Conservation (phyloP, 2,797 vertebrate species). For the Heterohyrax brucei region DNA sequence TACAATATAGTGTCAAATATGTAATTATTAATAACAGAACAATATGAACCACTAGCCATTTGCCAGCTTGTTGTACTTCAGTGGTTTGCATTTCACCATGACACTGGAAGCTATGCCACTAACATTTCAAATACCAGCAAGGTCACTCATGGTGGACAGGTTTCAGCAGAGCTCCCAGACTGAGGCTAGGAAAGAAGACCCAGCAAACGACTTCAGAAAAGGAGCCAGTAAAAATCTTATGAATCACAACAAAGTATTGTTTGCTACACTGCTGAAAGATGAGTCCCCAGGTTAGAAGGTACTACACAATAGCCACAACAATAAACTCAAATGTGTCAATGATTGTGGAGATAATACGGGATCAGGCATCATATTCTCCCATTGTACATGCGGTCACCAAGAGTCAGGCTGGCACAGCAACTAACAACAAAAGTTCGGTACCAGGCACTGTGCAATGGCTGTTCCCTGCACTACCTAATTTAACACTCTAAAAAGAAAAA, state of each 20-base stretch:
- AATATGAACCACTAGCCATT: neutral
- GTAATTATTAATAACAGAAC: neutral
- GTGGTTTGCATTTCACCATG: neutral
- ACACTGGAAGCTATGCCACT: neutral
- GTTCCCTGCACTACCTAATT: neutral
- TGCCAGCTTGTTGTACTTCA: neutral
- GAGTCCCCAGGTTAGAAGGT: neutral
- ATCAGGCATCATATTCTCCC: neutral
- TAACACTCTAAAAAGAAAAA: conserved; percentile 23
- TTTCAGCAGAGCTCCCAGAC: neutral
- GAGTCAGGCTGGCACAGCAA: too few relatives aligned
- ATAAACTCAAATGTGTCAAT: neutral
- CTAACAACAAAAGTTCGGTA: neutral
- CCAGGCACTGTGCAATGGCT: neutral
- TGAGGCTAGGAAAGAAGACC: neutral
- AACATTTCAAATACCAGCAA: too few relatives aligned
- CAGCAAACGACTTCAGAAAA: neutral
- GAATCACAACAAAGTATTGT: neutral
- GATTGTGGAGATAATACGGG: neutral
- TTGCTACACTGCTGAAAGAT: neutral
- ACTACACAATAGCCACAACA: neutral
- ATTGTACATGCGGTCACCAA: neutral
- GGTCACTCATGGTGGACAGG: neutral
- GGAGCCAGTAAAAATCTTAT: neutral
- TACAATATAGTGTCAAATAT: neutral